Conservation (phyloP, 2,888 invertebrate genomes). For the Leptinotarsa peninsularis region DNA sequence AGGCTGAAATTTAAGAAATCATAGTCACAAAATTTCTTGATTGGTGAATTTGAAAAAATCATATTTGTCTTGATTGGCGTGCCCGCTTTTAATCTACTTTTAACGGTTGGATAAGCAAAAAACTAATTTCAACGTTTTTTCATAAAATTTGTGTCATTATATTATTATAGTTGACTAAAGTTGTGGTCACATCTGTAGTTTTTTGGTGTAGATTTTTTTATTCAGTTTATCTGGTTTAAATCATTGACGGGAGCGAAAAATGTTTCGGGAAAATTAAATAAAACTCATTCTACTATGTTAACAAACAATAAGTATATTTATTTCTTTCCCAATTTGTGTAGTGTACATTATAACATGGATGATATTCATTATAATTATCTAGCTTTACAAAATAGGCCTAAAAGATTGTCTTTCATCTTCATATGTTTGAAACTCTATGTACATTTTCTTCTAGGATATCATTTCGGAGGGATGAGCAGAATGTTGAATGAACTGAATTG, state of each 20-base stretch:
- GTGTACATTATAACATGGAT: conserved; percentile 58
- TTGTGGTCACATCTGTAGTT: too few species aligned
- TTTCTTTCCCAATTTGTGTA: conserved; percentile 46
- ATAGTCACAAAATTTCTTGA: too few species aligned
- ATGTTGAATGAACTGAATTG: neutral
- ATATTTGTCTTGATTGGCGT: too few species aligned
- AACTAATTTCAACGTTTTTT: too few species aligned
- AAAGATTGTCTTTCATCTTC: conserved; percentile 63
- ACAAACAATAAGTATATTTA: conserved; percentile 55
- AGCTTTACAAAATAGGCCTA: conserved; percentile 64
- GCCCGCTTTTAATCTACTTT: too few species aligned
- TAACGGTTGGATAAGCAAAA: too few species aligned
- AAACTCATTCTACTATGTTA: conserved; percentile 42
- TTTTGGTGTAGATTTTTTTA: too few species aligned
- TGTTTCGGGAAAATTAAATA: neutral
- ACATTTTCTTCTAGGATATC: conserved; percentile 29
- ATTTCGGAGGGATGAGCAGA: neutral
- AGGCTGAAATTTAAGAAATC: too few species aligned
- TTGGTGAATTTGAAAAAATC: too few species aligned
- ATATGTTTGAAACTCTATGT: conserved; percentile 31
- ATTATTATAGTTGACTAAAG: too few species aligned
- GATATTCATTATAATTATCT: conserved; percentile 46
- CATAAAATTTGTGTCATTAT: too few species aligned
- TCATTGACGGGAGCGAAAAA: neutral
- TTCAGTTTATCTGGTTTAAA: too few species aligned